Evolutionary conservation across 2,888 invertebrate genomes (phyloP), one percentile per base, ranked within the genome.

Genomic region (Lydus trimaculatus): DNA sequence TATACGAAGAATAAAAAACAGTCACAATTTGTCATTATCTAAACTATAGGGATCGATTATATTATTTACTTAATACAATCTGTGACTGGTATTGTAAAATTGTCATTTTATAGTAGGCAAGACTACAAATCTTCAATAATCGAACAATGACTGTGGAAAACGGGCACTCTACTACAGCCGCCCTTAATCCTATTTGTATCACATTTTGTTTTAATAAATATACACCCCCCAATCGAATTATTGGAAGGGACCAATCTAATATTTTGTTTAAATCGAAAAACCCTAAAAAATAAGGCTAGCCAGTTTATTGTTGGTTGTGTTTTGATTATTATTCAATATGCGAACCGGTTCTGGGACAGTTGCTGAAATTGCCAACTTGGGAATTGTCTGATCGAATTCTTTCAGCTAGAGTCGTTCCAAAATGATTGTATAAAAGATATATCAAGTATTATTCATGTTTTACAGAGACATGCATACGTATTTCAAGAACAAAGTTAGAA

Each of bases 321-420:
- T 56, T 56, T 25, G 15, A 56, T 56, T 56, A 56, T 56, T 56
- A 56, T 56, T 56, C 56, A 56, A 56, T 56, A 56, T 25, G 56
- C 13, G 25, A 23, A 23, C 23, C 25, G 56, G 11, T 3, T 25
- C 9, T 25, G 13, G 43, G 56, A 56, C 15, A 15, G 56, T 52
- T 52, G 11, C 9, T 52, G 52, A 20, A 23, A 52, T 23, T 52
- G 52, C 11, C 23, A 52, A 11, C 52, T 11, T 17, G 52, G 17
- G 52, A 52, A 52, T 52, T 23, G 23, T 48, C 20, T 25, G 25
- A 56, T 56, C 56, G 5, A 25, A 25, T 25, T 56, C 11, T 25
- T 23, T 25, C 52, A 25, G 20, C 9, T 11, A 9, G 11, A 48
- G 7, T 20, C 48, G 43, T 11, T 20, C 2, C 20, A 2, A 56